A percentile compares a stretch with the other conserved stretches of the same genome.
Conservation (phyloP, 1,140 invertebrate species). For the Danaus plexippus region DNA sequence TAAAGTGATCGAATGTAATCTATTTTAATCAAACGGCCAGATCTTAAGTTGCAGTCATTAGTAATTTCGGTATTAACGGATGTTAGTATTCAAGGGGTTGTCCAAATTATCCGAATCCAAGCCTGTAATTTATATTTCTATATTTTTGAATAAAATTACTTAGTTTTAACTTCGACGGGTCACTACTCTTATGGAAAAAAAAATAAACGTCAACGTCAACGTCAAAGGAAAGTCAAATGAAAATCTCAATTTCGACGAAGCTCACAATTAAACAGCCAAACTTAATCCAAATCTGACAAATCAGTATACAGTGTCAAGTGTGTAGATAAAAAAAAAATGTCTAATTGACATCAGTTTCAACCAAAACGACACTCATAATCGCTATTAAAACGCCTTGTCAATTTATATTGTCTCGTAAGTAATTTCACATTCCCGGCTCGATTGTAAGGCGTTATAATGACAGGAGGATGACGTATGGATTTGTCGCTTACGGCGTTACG, state of each 20-base stretch:
- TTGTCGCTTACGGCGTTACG: constrained; percentile 69
- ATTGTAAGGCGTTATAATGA: constrained; percentile 70
- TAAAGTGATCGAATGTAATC: background rate
- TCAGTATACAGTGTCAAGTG: too few relatives aligned
- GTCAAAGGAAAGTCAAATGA: too few relatives aligned
- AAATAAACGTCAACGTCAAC: too few relatives aligned
- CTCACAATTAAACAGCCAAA: too few relatives aligned
- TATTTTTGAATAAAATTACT: too few relatives aligned
- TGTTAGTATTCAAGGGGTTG: constrained; percentile 19
- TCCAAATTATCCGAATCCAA: constrained; percentile 18
- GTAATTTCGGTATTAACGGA: constrained; percentile 14
- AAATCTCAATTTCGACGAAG: too few relatives aligned
- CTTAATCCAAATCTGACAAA: too few relatives aligned
- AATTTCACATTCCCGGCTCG: constrained; percentile 66
- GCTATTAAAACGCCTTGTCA: constrained; percentile 65
- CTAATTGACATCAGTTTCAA: constrained; percentile 5
- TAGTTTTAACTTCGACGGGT: too few relatives aligned
- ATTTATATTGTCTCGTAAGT: constrained; percentile 70
- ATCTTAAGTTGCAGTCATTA: constrained; percentile 21
- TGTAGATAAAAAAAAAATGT: too few relatives aligned
- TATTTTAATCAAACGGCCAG: constrained; percentile 16
- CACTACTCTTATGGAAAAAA: too few relatives aligned
- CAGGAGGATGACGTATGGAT: constrained; percentile 70
- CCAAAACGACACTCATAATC: constrained; percentile 43
- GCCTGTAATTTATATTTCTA: constrained; percentile 15